These are phyloP conservation scores for Stenodera caucasica DNA, from an alignment of 2,888 invertebrate species.

Conservation along the genomic window DNA sequence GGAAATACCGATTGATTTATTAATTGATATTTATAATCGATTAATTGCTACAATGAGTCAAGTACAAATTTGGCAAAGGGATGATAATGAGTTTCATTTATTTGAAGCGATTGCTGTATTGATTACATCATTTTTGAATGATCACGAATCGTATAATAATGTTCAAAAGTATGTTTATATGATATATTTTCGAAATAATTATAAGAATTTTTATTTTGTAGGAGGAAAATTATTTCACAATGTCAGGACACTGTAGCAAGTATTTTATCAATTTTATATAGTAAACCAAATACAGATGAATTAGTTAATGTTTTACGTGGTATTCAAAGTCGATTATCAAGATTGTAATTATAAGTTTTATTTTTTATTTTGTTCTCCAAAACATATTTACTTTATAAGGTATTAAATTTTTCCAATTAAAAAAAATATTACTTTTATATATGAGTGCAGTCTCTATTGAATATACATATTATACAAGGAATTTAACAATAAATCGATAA, in stretches of 20 bases:
- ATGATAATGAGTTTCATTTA: conserved; percentile 84
- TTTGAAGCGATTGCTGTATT: conserved; percentile 75
- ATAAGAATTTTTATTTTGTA: conserved; percentile 51
- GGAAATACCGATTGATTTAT: conserved; percentile 74
- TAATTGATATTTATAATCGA: conserved; percentile 83
- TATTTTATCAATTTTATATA: conserved; percentile 75
- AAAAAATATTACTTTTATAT: no score
- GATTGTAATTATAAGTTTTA: conserved; percentile 62
- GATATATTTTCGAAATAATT: background rate
- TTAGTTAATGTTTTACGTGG: conserved; percentile 63
- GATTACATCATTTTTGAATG: conserved; percentile 69
- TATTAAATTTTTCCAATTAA: background rate
- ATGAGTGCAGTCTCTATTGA: no score
- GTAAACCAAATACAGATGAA: conserved; percentile 68
- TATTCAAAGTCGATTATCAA: conserved; percentile 63
- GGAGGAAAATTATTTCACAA: conserved; percentile 68
- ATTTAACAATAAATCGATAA: no score
- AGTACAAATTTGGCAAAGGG: conserved; percentile 76
- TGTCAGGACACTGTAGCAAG: conserved; percentile 75
- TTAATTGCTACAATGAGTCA: conserved; percentile 62
- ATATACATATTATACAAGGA: no score
- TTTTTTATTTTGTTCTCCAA: background rate
- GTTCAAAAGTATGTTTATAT: conserved; percentile 54
- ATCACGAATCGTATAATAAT: conserved; percentile 61
- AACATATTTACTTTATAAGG: background rate